phyloP scores from a whole-genome alignment of 1,140 invertebrate genomes.

The Oppia nitens region DNA sequence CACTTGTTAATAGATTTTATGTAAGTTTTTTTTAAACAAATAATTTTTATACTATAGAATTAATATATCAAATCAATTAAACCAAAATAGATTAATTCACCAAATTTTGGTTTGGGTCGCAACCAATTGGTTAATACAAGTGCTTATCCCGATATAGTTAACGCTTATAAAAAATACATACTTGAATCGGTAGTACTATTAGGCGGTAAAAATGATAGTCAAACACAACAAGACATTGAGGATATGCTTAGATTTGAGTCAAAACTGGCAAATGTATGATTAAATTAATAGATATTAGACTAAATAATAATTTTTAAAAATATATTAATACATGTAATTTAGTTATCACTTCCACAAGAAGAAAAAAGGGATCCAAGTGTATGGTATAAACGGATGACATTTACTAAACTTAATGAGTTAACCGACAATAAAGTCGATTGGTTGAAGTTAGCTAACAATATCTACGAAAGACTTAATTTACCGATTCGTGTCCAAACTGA shows the following conservation, averaged over 20 bases:
- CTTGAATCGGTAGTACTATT: constrained; percentile 25
- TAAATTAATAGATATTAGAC: no score
- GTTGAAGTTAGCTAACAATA: background rate
- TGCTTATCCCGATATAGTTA: constrained; percentile 17
- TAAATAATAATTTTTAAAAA: background rate
- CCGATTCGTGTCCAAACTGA: background rate
- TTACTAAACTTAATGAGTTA: background rate
- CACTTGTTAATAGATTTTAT: constrained; percentile 23
- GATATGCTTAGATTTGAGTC: constrained; percentile 1
- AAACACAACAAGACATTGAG: background rate
- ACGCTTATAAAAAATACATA: constrained; percentile 34
- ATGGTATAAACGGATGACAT: background rate
- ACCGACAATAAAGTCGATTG: background rate
- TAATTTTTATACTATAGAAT: background rate
- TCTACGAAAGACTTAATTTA: background rate
- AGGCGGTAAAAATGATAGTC: background rate
- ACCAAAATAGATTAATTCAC: constrained; percentile 4
- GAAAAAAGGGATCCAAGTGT: background rate
- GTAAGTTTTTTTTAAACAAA: no score
- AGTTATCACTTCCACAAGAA: background rate
- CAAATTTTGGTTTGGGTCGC: constrained; percentile 1
- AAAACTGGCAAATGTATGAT: background rate
- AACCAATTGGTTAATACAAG: background rate
- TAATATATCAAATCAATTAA: background rate
- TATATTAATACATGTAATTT: background rate